These are phyloP conservation scores for Natrix natrix DNA, from an alignment of 2,797 vertebrate genomes.

Conservation along the genomic window DNA sequence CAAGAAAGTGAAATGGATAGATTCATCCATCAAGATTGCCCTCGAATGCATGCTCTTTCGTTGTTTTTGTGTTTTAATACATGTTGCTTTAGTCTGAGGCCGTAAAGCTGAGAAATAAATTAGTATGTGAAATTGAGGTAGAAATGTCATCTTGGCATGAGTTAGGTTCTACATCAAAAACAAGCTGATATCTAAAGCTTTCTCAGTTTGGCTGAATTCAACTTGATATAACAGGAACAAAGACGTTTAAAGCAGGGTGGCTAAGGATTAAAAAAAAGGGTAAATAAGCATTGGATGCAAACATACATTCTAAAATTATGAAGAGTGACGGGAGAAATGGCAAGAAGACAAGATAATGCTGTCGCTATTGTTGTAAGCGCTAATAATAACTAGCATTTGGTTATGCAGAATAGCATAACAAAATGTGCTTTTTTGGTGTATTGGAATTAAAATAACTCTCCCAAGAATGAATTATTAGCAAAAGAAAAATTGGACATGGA, in stretches of 20 bases:
- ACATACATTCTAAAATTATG: conserved; percentile 23
- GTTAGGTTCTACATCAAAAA: background rate
- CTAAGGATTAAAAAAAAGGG: background rate
- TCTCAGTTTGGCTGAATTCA: background rate
- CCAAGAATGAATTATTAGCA: background rate
- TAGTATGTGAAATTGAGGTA: background rate
- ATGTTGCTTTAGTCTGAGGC: background rate
- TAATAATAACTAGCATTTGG: conserved; percentile 25
- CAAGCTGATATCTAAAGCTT: background rate
- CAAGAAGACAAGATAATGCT: background rate
- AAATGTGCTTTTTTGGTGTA: conserved; percentile 1
- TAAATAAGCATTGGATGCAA: background rate
- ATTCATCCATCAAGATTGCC: background rate
- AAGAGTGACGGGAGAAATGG: conserved; percentile 4
- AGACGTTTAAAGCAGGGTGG: background rate
- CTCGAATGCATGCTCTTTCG: background rate
- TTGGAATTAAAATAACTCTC: background rate
- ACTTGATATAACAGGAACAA: background rate
- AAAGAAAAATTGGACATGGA: background rate
- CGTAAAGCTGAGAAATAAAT: background rate
- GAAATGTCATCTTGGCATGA: background rate
- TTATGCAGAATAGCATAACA: conserved; percentile 6
- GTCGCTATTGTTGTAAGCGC: background rate
- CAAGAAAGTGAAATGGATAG: background rate
- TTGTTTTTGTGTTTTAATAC: background rate